Evolutionary conservation across 2,797 vertebrate genomes (phyloP).

Genomic region (Ptychobarbus kaznakovi): DNA sequence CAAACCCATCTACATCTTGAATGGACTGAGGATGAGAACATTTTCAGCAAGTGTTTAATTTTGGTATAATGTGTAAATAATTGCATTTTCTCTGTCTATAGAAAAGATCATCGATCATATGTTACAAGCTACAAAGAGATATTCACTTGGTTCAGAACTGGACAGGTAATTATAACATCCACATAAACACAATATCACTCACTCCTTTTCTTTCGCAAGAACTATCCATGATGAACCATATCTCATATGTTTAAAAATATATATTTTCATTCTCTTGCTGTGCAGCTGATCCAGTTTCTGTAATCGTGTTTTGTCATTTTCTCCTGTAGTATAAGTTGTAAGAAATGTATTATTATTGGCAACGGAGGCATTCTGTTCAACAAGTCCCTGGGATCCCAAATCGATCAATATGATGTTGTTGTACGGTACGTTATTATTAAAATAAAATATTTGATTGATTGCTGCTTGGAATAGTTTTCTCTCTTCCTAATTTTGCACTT

Average conservation of each 20-base stretch:
- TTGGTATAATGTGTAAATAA: background rate
- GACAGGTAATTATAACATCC: conserved; percentile 64
- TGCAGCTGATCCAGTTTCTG: background rate
- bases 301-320: background rate
- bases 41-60: background rate
- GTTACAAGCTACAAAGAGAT: conserved; percentile 66
- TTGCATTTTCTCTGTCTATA: conserved; percentile 53
- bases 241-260: background rate
- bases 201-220: background rate
- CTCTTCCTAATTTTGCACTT: background rate
- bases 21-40: background rate
- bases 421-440: conserved; percentile 84
- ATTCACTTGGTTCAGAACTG: conserved; percentile 67
- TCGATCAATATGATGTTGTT: conserved; percentile 94
- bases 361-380: conserved; percentile 96
- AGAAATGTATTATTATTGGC: conserved; percentile 93
- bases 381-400: conserved; percentile 93
- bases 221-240: background rate
- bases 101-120: conserved; percentile 71
- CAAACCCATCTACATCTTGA: background rate
- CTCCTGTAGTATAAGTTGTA: conserved; percentile 86
- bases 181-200: background rate
- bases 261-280: background rate
- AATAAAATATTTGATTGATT: background rate
- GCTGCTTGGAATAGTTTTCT: background rate